phyloP scores from a whole-genome alignment of 2,797 vertebrate species.

The Acanthurus leucopareius region DNA sequence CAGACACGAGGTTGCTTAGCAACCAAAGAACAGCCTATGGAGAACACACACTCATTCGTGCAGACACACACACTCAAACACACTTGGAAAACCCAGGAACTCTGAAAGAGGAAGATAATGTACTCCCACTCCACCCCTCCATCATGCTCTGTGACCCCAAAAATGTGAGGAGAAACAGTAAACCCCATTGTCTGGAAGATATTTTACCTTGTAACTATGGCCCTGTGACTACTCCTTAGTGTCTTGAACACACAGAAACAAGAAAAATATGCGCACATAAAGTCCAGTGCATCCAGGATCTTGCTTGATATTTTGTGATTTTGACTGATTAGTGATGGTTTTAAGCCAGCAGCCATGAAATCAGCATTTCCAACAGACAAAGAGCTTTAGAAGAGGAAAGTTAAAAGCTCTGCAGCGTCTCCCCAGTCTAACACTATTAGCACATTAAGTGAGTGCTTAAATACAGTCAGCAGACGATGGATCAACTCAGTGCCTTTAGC shows the following conservation, averaged over 20 bases:
- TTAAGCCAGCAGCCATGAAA: slow-evolving; percentile 60
- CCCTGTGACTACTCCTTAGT: slow-evolving; percentile 17
- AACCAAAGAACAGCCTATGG: slow-evolving; percentile 76
- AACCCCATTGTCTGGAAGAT: slow-evolving; percentile 20
- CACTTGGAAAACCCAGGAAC: slow-evolving; percentile 63
- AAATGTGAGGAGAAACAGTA: slow-evolving; percentile 43
- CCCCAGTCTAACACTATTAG: slow-evolving; percentile 71
- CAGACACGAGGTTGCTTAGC: slow-evolving; percentile 80
- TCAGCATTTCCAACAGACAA: slow-evolving; percentile 63
- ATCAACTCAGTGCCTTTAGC: slow-evolving; percentile 71
- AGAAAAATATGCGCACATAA: not conserved
- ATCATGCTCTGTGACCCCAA: slow-evolving; percentile 47
- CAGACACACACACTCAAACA: slow-evolving; percentile 36
- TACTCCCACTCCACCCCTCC: slow-evolving; percentile 56
- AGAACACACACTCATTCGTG: slow-evolving; percentile 48
- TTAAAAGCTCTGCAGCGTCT: slow-evolving; percentile 67
- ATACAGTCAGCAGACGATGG: slow-evolving; percentile 77
- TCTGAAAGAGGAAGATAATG: slow-evolving; percentile 66
- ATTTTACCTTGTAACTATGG: slow-evolving; percentile 31
- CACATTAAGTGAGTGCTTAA: slow-evolving; percentile 76
- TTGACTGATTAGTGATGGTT: slow-evolving; percentile 21
- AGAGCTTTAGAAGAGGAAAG: slow-evolving; percentile 65
- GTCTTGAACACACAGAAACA: slow-evolving; percentile 6
- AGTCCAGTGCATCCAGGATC: slow-evolving; percentile 21
- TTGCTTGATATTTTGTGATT: slow-evolving; percentile 44